Percentiles rank a stretch among this genome's conserved stretches.
phyloP scores from a whole-genome alignment of 2,797 vertebrate species.

The Rhabdophis nuchalis region DNA sequence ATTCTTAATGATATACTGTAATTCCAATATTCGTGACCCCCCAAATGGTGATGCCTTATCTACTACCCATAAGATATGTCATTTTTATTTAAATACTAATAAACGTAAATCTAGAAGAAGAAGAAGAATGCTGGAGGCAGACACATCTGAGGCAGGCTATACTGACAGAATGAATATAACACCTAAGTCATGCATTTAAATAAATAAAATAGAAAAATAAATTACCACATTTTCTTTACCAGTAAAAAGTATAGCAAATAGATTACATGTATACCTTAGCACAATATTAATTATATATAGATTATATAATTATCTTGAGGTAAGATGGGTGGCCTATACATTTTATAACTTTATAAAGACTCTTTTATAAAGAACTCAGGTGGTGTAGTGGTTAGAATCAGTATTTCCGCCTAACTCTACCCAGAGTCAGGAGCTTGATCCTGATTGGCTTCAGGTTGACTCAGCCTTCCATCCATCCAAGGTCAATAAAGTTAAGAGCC shows the following conservation, averaged over 20 bases:
- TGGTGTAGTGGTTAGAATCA: not conserved
- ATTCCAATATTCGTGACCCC: constrained; percentile 50
- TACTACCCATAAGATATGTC: constrained; percentile 31
- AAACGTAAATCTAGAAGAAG: constrained; percentile 29
- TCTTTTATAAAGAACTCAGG: too few relatives aligned
- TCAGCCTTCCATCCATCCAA: not conserved
- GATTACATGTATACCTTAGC: not conserved
- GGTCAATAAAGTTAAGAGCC: not conserved
- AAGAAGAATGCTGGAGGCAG: constrained; percentile 1
- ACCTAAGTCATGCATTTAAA: not conserved
- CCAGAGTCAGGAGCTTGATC: not conserved
- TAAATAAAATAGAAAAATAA: not conserved
- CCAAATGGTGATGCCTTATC: constrained; percentile 44
- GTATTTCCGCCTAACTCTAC: not conserved
- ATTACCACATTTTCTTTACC: not conserved
- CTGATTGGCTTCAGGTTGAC: not conserved
- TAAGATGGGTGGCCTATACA: not conserved
- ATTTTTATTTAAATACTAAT: constrained; percentile 23
- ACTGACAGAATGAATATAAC: not conserved
- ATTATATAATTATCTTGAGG: not conserved
- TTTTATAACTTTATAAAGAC: not conserved
- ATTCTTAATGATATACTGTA: constrained; percentile 52
- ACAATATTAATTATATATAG: not conserved
- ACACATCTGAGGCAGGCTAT: not conserved
- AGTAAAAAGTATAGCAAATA: not conserved